Evolutionary conservation across 2,888 invertebrate species (phyloP).

Genomic region (Ochropleura leucogaster): DNA sequence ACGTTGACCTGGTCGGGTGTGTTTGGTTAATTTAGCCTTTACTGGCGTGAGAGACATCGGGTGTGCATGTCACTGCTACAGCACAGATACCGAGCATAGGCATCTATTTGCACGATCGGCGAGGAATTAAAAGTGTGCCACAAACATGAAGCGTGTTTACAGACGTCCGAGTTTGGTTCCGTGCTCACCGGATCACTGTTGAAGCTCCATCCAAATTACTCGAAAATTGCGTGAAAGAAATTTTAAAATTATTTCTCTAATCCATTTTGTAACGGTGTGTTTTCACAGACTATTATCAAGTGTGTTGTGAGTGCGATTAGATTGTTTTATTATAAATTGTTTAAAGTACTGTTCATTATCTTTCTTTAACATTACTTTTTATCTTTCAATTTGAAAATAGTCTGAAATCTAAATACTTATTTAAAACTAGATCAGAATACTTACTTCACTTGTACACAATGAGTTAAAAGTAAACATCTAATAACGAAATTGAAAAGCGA

Average conservation of each 20-base stretch:
- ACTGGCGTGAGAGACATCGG: conserved; percentile 72
- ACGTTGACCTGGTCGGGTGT: conserved; percentile 85
- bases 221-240: conserved; percentile 72
- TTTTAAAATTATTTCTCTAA: conserved; percentile 70
- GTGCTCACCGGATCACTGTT: conserved; percentile 69
- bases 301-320: conserved; percentile 50
- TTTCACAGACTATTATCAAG: conserved; percentile 69
- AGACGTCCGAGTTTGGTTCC: conserved; percentile 72
- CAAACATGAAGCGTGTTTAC: conserved; percentile 79
- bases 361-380: neutral
- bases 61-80: conserved; percentile 68
- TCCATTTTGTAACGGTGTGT: conserved; percentile 72
- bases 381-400: neutral
- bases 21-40: conserved; percentile 83
- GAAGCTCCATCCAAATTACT: conserved; percentile 72
- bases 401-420: neutral
- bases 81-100: conserved; percentile 66
- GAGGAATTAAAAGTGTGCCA: conserved; percentile 83
- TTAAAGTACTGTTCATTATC: conserved; percentile 32
- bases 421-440: neutral
- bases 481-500: neutral
- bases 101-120: conserved; percentile 77
- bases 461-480: neutral
- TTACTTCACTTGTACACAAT: neutral
- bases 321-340: conserved; percentile 54